A percentile compares a stretch with the other conserved stretches of the same genome.
Conservation (phyloP, 2,888 invertebrate genomes). For the Drosophila ustulata region DNA sequence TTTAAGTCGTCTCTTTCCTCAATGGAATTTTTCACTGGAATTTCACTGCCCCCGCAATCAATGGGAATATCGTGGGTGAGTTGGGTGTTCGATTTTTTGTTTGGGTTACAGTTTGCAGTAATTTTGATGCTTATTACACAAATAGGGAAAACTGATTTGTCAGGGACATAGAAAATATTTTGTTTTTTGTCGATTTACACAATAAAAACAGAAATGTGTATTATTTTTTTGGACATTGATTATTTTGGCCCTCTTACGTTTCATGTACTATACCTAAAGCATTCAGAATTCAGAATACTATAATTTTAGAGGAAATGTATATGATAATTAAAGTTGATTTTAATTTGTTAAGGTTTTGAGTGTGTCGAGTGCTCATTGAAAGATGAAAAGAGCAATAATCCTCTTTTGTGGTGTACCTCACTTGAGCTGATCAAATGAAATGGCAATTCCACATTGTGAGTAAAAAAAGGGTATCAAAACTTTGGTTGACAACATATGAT, state of each 20-base stretch:
- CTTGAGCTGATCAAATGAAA: neutral
- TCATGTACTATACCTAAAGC: neutral
- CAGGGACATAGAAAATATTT: slow-evolving; percentile 69
- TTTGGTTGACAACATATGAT: slow-evolving; percentile 24
- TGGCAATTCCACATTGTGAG: neutral
- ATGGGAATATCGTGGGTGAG: slow-evolving; percentile 8
- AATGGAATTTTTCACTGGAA: slow-evolving; percentile 44
- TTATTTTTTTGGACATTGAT: slow-evolving; percentile 25
- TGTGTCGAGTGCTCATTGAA: neutral
- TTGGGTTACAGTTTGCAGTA: slow-evolving; percentile 30
- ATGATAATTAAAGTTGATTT: neutral
- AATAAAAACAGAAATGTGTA: slow-evolving; percentile 57
- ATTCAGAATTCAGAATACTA: neutral
- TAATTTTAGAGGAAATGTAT: neutral
- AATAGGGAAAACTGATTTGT: slow-evolving; percentile 75
- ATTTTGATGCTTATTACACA: slow-evolving; percentile 66
- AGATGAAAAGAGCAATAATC: neutral
- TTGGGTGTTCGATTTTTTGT: slow-evolving; percentile 50
- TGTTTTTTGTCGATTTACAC: slow-evolving; percentile 44
- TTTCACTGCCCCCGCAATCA: slow-evolving; percentile 10
- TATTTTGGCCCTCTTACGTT: neutral
- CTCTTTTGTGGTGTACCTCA: neutral
- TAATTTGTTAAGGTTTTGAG: neutral
- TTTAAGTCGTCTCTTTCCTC: slow-evolving; percentile 35
- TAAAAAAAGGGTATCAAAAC: slow-evolving; percentile 27